Evolutionary conservation across 1,140 invertebrate genomes (phyloP), one percentile per base, ranked within the genome.

Genomic region (Pteromalus puparum): DNA sequence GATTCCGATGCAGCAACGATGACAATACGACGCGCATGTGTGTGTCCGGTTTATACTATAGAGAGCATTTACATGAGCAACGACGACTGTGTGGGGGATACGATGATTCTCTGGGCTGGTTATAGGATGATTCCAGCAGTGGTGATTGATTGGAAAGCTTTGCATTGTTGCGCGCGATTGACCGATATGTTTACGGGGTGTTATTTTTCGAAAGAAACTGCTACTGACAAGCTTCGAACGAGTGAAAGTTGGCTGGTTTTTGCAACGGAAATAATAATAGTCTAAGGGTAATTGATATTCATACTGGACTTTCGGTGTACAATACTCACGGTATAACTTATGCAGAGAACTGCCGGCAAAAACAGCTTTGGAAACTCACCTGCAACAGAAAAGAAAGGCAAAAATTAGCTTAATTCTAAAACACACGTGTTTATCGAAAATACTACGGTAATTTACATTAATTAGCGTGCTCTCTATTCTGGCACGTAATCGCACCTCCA

Each of bases 361-460:
- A 18, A 61, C 34, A 15, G 76, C 21, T 68, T 13, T 18, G 34
- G 28, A 84, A 38, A 72, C 74, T 73, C 77, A 61, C 53, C 78
- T 73, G 61, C 24, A 77, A 75, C 81, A 67, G 30, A 81, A 46
- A 81, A 73, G 74, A 80, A 67, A 24, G 13, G 24, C 46, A 77
- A 78, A 84, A 85, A 85, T 67, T 80, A 65, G 7, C n/a, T 34
- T 42, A 7, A 12, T 0, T 30, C 12, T 30, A 42, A 21, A n/a
- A 42, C 6, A 30, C 42, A 48, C 13, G 42, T 72, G 48, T 38
- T 24, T 68, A 48, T 70, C 34, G 38, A n/a, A 68, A 30, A n/a
- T 7, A 34, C 53, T 42, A 5, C 61, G 21, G 15, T 21, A 21
- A 65, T 65, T 18, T 65, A 18, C 12, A 18, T 65, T 21, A 65